phyloP scores from a whole-genome alignment of 2,113 vertebrate species.

The Scortum barcoo region DNA sequence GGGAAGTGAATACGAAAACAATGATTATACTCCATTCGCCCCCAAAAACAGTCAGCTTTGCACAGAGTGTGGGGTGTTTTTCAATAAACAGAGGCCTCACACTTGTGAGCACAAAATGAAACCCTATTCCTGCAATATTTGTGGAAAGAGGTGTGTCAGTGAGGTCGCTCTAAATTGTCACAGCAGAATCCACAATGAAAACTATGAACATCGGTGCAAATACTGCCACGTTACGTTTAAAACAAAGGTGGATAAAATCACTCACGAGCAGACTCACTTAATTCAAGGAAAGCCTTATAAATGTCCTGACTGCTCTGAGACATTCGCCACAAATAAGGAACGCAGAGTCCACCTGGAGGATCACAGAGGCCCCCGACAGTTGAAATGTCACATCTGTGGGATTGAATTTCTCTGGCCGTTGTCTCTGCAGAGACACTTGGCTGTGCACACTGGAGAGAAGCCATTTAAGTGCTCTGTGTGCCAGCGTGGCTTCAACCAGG shows the following conservation, averaged over 20 bases:
- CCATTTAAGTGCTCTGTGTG: constrained; percentile 65
- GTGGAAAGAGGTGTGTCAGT: constrained; percentile 61
- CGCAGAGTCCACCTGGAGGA: constrained; percentile 50
- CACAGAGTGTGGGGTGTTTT: constrained; percentile 68
- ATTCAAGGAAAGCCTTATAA: constrained; percentile 55
- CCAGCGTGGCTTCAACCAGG: constrained; percentile 68
- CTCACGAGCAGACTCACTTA: constrained; percentile 57
- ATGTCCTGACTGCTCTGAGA: constrained; percentile 62
- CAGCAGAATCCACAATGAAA: constrained; percentile 53
- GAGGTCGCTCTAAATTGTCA: constrained; percentile 49
- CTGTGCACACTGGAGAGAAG: constrained; percentile 64
- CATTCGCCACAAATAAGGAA: constrained; percentile 40
- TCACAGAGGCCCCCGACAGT: constrained; percentile 47
- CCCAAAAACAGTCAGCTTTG: constrained; percentile 48
- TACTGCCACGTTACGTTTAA: constrained; percentile 64
- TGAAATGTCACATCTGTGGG: constrained; percentile 63
- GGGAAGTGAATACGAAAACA: background rate
- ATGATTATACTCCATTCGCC: background rate
- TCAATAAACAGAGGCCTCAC: constrained; percentile 40
- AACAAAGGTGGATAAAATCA: constrained; percentile 63
- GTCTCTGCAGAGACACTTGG: constrained; percentile 55
- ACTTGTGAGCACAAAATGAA: constrained; percentile 65
- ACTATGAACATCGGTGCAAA: constrained; percentile 65
- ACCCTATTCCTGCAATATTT: constrained; percentile 67
- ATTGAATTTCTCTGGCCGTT: constrained; percentile 36